phyloP scores from a whole-genome alignment of 2,888 invertebrate genomes.

The Ctena decussata region DNA sequence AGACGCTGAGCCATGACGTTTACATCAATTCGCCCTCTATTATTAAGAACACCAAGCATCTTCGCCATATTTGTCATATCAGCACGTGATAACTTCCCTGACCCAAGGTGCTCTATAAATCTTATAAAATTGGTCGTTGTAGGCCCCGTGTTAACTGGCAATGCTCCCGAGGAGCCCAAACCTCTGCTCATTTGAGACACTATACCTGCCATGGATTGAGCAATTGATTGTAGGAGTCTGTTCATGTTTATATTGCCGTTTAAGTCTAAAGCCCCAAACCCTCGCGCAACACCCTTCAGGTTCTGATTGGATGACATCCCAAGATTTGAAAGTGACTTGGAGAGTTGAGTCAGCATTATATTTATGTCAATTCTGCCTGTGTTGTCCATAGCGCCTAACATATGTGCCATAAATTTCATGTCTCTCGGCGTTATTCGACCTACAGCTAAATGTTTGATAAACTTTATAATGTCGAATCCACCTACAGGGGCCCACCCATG shows the following conservation, averaged over 20 bases:
- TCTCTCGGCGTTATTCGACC: slow-evolving; percentile 24
- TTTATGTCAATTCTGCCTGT: slow-evolving; percentile 44
- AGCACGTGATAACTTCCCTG: slow-evolving; percentile 17
- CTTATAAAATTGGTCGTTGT: background rate
- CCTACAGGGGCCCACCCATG: background rate
- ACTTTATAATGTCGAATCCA: background rate
- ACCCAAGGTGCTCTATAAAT: slow-evolving; percentile 20
- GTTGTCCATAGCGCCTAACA: slow-evolving; percentile 29
- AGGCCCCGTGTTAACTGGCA: background rate
- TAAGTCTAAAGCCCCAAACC: slow-evolving; percentile 42
- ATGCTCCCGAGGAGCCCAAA: background rate
- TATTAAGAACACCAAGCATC: slow-evolving; percentile 29
- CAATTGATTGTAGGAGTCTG: slow-evolving; percentile 23
- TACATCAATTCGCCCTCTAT: slow-evolving; percentile 33
- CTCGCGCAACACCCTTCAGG: slow-evolving; percentile 41
- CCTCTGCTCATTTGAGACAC: background rate
- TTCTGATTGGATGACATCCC: background rate
- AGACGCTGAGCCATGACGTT: slow-evolving; percentile 22
- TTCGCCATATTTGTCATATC: slow-evolving; percentile 35
- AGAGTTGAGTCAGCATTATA: slow-evolving; percentile 27
- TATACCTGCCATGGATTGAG: slow-evolving; percentile 2
- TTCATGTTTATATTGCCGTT: slow-evolving; percentile 50
- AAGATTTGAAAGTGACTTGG: background rate
- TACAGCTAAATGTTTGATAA: slow-evolving; percentile 30
- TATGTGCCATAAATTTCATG: slow-evolving; percentile 25